These are phyloP conservation scores for Gobio gobio DNA, from an alignment of 2,113 vertebrate species.

Conservation along the genomic window DNA sequence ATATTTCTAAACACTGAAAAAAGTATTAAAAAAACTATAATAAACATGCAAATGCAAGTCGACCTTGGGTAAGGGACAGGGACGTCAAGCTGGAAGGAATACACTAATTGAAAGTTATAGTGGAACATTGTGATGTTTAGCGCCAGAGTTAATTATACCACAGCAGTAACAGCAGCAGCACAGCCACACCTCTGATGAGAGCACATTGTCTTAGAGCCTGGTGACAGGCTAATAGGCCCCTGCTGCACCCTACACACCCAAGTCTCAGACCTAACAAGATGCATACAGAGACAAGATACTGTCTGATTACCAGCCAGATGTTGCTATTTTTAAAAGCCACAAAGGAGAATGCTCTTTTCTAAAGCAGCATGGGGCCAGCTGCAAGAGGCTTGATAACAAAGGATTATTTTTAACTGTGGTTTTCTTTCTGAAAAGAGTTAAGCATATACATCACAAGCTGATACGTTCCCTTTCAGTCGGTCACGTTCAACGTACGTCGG, in stretches of 20 bases:
- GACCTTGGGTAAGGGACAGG: slow-evolving; percentile 23
- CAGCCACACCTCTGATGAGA: slow-evolving; percentile 30
- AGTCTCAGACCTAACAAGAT: slow-evolving; percentile 27
- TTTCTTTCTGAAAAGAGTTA: slow-evolving; percentile 18
- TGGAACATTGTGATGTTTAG: background rate
- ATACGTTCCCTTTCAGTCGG: no score
- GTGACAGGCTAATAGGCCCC: slow-evolving; percentile 45
- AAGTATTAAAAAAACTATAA: background rate
- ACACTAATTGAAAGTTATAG: slow-evolving; percentile 19
- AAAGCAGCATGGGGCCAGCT: background rate
- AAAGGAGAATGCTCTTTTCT: slow-evolving; percentile 18
- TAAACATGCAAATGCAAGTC: background rate
- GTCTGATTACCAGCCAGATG: slow-evolving; percentile 28
- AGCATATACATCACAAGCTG: background rate
- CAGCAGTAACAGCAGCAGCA: background rate
- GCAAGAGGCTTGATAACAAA: slow-evolving; percentile 19
- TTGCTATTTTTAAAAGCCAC: slow-evolving; percentile 51
- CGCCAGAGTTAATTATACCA: slow-evolving; percentile 25
- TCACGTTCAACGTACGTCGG: no score
- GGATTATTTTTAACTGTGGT: slow-evolving; percentile 10
- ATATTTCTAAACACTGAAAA: background rate
- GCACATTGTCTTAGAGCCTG: background rate
- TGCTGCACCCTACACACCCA: slow-evolving; percentile 30
- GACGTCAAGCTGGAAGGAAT: background rate
- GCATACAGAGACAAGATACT: slow-evolving; percentile 23